These are phyloP conservation scores for Acyrthosiphon pisum DNA, from an alignment of 1,140 invertebrate species.

Conservation along the genomic window DNA sequence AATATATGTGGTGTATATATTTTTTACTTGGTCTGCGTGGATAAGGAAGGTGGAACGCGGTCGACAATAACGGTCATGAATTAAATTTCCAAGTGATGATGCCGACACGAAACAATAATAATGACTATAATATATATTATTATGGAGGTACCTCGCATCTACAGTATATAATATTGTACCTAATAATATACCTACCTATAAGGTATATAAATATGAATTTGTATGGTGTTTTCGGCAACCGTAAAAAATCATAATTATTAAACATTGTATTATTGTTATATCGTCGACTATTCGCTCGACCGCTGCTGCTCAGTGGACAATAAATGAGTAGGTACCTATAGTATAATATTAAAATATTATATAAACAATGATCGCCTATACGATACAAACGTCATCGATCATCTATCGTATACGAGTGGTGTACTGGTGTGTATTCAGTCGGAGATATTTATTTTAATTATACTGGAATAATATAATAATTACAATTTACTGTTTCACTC, in stretches of 20 bases:
- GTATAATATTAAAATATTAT: not conserved
- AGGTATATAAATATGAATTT: not conserved
- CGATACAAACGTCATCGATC: no score
- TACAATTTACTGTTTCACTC: no score
- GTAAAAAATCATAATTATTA: not conserved
- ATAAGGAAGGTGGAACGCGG: not conserved
- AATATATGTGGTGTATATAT: not conserved
- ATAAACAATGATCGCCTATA: not conserved
- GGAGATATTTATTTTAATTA: no score
- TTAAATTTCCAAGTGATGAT: not conserved
- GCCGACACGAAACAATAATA: not conserved
- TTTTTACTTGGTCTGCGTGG: not conserved
- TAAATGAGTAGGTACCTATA: not conserved
- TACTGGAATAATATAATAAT: no score
- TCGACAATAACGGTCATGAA: not conserved
- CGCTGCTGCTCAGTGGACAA: not conserved
- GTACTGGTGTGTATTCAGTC: no score
- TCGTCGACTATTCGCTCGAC: not conserved
- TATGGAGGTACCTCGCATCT: not conserved
- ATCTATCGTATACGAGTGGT: no score
- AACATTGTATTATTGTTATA: not conserved
- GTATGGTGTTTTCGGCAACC: not conserved
- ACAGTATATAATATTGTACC: not conserved
- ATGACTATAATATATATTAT: not conserved
- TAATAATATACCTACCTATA: no score